phyloP scores from a whole-genome alignment of 2,797 vertebrate genomes.

The Poecile montanus region DNA sequence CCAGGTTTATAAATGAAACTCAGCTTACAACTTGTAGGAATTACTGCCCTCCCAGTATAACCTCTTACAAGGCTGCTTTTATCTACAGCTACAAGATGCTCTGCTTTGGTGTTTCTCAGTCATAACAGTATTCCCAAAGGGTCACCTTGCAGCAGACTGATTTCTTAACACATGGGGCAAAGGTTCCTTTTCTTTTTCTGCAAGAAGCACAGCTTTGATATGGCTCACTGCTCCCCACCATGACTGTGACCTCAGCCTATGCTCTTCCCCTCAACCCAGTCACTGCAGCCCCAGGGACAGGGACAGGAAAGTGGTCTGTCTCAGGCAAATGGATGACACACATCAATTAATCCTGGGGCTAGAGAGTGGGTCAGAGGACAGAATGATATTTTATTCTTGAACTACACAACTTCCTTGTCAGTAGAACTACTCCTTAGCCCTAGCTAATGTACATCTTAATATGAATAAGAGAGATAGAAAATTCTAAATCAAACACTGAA shows the following conservation, averaged over 20 bases:
- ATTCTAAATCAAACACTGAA: neutral
- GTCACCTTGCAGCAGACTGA: neutral
- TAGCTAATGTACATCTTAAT: neutral
- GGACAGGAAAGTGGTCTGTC: neutral
- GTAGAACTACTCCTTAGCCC: neutral
- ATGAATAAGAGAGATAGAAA: fast-evolving
- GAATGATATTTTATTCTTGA: neutral
- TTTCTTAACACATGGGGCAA: neutral
- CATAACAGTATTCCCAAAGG: neutral
- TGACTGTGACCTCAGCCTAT: neutral
- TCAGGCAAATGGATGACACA: neutral
- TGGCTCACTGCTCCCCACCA: neutral
- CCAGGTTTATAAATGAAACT: neutral
- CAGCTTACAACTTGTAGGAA: neutral
- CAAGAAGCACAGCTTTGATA: neutral
- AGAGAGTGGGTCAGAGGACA: neutral
- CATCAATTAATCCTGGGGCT: neutral
- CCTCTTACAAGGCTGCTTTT: neutral
- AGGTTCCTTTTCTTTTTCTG: neutral
- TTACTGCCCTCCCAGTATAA: neutral
- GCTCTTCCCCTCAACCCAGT: neutral
- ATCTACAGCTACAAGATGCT: neutral
- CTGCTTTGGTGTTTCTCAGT: neutral
- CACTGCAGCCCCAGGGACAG: neutral
- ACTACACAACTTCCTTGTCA: neutral